Conservation (phyloP, 2,888 invertebrate genomes). For the Dolichomitus sp. region DNA sequence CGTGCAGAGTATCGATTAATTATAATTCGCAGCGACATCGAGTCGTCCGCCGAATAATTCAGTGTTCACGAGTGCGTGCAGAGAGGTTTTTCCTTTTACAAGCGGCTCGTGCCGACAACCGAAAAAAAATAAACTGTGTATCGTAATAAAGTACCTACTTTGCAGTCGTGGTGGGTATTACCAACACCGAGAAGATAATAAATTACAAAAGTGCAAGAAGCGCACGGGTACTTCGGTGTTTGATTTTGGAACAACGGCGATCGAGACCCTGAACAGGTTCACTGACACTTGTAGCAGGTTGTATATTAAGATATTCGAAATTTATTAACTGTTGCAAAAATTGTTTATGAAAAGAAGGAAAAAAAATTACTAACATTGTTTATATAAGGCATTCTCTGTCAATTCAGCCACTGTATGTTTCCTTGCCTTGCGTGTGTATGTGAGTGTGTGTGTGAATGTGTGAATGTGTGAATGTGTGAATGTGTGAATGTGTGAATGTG, state of each 20-base stretch:
- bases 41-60: constrained; percentile 17
- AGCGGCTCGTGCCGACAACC: background rate
- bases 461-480: too few relatives aligned
- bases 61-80: constrained; percentile 16
- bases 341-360: background rate
- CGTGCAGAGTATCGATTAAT: constrained; percentile 30
- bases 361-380: background rate
- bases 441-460: too few relatives aligned
- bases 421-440: too few relatives aligned
- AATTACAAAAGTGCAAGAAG: constrained; percentile 47
- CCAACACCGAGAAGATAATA: constrained; percentile 39
- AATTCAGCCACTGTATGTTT: too few relatives aligned
- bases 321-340: too few relatives aligned
- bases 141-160: constrained; percentile 34
- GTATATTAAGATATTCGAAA: background rate
- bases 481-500: too few relatives aligned
- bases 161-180: background rate
- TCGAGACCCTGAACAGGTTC: constrained; percentile 27
- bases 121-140: constrained; percentile 21
- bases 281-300: background rate
- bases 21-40: constrained; percentile 19
- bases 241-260: constrained; percentile 13
- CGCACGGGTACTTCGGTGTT: constrained; percentile 33
- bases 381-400: background rate
- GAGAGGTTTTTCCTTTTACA: constrained; percentile 23